These are phyloP conservation scores for Heliconius ismenius DNA, from an alignment of 2,888 invertebrate species.

Conservation along the genomic window DNA sequence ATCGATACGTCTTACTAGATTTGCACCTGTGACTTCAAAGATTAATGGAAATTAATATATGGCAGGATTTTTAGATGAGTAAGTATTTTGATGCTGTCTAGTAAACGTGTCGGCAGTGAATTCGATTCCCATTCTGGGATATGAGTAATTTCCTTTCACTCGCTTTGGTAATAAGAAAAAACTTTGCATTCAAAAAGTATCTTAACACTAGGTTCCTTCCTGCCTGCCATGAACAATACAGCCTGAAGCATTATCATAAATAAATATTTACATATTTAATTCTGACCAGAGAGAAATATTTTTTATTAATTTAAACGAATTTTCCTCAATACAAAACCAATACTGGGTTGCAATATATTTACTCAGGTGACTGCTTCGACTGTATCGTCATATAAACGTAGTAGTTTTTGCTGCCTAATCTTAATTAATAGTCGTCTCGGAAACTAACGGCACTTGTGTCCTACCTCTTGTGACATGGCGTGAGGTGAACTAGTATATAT, in stretches of 20 bases:
- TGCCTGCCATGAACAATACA: no score
- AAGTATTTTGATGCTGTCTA: no score
- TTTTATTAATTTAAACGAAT: not conserved
- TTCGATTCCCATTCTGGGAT: no score
- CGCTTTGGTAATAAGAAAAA: no score
- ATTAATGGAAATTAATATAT: not conserved
- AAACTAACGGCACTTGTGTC: conserved; percentile 39
- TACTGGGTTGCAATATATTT: conserved; percentile 6
- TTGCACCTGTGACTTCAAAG: not conserved
- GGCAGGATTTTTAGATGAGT: not conserved
- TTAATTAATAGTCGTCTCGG: conserved; percentile 36
- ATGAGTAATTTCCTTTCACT: no score
- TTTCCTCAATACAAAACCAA: not conserved
- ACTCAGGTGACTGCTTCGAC: not conserved
- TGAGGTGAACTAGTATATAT: not conserved
- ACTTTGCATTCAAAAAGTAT: no score
- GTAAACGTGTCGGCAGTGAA: no score
- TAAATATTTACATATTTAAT: not conserved
- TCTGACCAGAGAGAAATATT: no score
- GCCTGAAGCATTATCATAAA: not conserved
- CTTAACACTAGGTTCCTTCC: no score
- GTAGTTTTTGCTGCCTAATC: conserved; percentile 24
- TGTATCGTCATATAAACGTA: no score
- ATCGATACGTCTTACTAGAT: conserved; percentile 3
- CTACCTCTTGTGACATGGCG: conserved; percentile 6